Conservation (phyloP, 2,797 vertebrate species). For the Smutsia gigantea region DNA sequence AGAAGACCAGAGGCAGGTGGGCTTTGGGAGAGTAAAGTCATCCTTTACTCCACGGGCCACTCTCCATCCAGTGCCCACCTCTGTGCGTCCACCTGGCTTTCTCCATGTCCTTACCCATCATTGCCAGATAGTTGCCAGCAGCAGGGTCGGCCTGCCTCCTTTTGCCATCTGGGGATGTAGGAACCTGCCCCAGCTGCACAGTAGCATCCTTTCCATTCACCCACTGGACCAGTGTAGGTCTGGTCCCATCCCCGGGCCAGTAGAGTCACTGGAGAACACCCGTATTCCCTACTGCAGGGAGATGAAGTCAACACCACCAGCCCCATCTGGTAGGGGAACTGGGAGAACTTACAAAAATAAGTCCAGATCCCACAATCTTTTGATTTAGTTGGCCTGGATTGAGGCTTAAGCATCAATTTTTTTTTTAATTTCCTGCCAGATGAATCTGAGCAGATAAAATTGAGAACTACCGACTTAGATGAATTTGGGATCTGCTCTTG, state of each 20-base stretch:
- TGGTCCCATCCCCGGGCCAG: neutral
- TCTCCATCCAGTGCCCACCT: fast-evolving
- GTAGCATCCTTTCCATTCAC: neutral
- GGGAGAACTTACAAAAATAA: neutral
- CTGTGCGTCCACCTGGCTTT: too few relatives aligned
- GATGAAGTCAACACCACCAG: neutral
- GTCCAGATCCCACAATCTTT: too few relatives aligned
- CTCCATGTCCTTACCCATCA: fast-evolving
- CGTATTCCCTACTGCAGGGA: too few relatives aligned
- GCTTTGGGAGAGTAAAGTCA: fast-evolving
- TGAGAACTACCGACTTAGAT: neutral
- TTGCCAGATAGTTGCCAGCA: neutral
- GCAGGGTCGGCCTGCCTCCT: neutral
- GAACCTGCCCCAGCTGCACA: neutral
- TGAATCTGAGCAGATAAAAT: neutral
- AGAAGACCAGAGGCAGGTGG: neutral
- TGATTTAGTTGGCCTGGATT: neutral
- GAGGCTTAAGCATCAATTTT: neutral
- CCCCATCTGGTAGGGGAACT: neutral
- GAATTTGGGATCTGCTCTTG: neutral
- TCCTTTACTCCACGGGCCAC: fast-evolving
- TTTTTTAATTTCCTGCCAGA: neutral
- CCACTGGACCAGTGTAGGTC: fast-evolving
- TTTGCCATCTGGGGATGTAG: fast-evolving
- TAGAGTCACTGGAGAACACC: neutral